Base-by-base conservation (phyloP, 2,888 invertebrate species). In the Rhogogaster chlorosoma region DNA sequence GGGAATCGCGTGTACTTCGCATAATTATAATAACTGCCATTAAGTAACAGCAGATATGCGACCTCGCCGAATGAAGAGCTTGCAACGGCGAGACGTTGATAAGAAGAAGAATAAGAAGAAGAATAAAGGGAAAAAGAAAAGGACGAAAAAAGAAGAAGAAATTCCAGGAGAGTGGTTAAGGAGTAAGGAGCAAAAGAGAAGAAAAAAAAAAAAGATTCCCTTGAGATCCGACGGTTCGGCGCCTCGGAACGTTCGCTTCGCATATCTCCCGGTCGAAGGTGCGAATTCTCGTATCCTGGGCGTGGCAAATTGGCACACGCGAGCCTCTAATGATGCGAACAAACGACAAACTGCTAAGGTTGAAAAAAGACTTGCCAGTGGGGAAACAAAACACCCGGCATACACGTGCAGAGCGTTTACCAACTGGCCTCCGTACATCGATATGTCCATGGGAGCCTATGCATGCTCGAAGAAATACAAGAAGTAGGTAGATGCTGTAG, bases 221-320 rank as follows among this genome's bases (percentile, higher is more conserved):
- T 57, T 29, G 36, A 57, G 61, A 57, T 61, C 61, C 57, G 80
- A 83, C 45, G 67, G 67, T 45, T 42, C 22, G 80, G 57, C 67
- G 67, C 83, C 67, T 67, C 67, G 67, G 32, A 80, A 22, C 77
- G 83, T 83, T 83, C 67, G 83, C 70, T 83, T 83, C 83, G 83
- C 83, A 70, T 83, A 80, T 70, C 83, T 70, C 67, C n/a, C 87
- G 87, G 87, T 88, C 87, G 89, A 89, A 91, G 92, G 91, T 91
- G 91, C 91, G 90, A 91, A 91, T 90, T 90, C 90, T 91, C 88
- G 89, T 89, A 88, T 84, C 88, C 88, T 90, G 91, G 92, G 92
- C 91, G 92, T 91, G 91, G 92, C 91, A 91, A 92, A 92, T 91
- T 91, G 91, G 89, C 89, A 90, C 92, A 91, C 92, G 92, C 91